Evolutionary conservation across 2,797 vertebrate species (phyloP).

Genomic region (Anas capensis): DNA sequence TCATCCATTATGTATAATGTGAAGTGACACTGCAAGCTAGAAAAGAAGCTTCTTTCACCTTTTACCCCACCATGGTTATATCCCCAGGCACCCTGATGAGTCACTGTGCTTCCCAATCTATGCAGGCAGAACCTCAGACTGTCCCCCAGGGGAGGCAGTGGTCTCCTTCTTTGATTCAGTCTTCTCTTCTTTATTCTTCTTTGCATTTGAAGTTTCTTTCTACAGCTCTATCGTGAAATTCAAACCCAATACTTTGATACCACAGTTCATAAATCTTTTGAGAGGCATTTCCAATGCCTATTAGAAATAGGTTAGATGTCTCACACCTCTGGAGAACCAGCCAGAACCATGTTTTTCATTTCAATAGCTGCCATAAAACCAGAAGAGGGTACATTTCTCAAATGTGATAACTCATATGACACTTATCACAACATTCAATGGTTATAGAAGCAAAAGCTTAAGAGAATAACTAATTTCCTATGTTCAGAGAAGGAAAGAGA

Average conservation of each 20-base stretch:
- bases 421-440: background rate
- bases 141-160: background rate
- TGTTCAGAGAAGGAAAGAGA: background rate
- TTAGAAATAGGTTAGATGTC: background rate
- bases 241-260: background rate
- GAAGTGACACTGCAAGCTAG: background rate
- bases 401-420: background rate
- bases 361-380: background rate
- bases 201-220: background rate
- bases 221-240: background rate
- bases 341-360: background rate
- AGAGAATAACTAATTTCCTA: background rate
- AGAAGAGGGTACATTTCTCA: background rate
- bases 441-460: background rate
- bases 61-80: background rate
- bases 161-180: background rate
- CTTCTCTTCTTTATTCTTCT: background rate
- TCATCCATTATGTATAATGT: background rate
- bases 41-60: slow-evolving; percentile 46
- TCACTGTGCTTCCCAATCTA: slow-evolving; percentile 17
- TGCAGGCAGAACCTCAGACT: background rate
- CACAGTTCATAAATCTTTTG: background rate
- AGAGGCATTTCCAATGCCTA: background rate
- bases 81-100: slow-evolving; percentile 20
- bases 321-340: background rate